phyloP scores from a whole-genome alignment of 2,888 invertebrate genomes.

The Amphimallon solstitiale region DNA sequence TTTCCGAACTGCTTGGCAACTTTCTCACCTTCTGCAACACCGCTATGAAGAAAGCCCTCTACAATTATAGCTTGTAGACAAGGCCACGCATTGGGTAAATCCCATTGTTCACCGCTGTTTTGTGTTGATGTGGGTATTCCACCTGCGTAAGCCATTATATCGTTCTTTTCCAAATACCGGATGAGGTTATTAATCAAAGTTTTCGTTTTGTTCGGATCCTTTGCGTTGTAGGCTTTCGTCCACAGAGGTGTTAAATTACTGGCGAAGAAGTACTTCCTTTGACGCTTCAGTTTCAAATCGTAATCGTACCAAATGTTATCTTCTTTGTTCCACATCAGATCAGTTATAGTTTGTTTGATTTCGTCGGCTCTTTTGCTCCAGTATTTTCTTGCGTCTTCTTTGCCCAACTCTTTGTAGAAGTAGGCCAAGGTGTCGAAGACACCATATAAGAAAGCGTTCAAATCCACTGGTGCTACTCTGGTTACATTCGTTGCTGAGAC shows the following conservation, averaged over 20 bases:
- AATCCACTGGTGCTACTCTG: slow-evolving; percentile 80
- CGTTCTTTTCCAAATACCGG: slow-evolving; percentile 65
- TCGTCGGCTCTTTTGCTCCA: slow-evolving; percentile 68
- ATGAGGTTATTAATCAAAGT: slow-evolving; percentile 59
- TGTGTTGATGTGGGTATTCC: slow-evolving; percentile 76
- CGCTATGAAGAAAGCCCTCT: slow-evolving; percentile 67
- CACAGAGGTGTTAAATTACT: slow-evolving; percentile 78
- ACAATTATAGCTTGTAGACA: slow-evolving; percentile 81
- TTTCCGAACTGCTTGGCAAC: slow-evolving; percentile 74
- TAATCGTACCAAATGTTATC: slow-evolving; percentile 86
- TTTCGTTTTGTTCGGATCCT: neutral
- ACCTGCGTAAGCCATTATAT: slow-evolving; percentile 64
- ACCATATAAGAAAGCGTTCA: slow-evolving; percentile 80
- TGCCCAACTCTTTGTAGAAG: slow-evolving; percentile 67
- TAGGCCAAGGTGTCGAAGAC: slow-evolving; percentile 72
- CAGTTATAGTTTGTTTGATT: slow-evolving; percentile 69
- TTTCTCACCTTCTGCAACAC: slow-evolving; percentile 66
- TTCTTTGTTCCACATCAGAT: slow-evolving; percentile 79
- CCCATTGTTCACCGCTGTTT: slow-evolving; percentile 80
- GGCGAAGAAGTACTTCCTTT: slow-evolving; percentile 63
- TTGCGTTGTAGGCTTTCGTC: slow-evolving; percentile 62
- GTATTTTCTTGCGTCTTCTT: slow-evolving; percentile 63
- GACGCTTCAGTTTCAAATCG: slow-evolving; percentile 68
- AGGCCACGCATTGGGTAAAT: slow-evolving; percentile 88
- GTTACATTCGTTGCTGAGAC: slow-evolving; percentile 73